These are phyloP conservation scores for Tholera decimalis DNA, from an alignment of 2,888 invertebrate genomes.

Conservation along the genomic window DNA sequence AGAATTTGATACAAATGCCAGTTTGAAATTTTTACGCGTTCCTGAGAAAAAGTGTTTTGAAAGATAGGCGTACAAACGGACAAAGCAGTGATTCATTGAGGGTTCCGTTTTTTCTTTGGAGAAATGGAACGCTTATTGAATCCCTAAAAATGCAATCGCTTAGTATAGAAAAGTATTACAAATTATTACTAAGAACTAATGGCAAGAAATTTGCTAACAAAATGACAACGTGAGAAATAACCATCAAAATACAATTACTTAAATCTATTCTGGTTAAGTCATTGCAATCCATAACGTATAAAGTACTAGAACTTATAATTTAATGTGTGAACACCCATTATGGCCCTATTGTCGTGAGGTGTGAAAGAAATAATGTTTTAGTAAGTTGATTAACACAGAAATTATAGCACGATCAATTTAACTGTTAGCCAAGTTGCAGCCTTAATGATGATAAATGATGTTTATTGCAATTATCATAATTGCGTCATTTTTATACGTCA, in stretches of 20 bases:
- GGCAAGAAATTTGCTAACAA: background rate
- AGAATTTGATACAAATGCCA: too few relatives aligned
- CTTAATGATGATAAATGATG: constrained; percentile 23
- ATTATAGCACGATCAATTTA: constrained; percentile 42
- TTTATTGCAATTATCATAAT: constrained; percentile 30
- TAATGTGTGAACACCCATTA: constrained; percentile 50
- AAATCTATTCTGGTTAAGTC: background rate
- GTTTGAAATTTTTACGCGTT: too few relatives aligned
- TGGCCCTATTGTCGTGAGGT: constrained; percentile 30
- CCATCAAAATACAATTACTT: constrained; percentile 6
- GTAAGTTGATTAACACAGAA: constrained; percentile 20
- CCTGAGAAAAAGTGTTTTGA: too few relatives aligned
- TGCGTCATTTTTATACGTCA: constrained; percentile 28
- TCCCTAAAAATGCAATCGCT: too few relatives aligned
- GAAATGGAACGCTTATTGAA: too few relatives aligned
- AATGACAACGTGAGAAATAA: constrained; percentile 12
- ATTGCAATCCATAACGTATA: constrained; percentile 16
- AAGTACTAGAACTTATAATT: constrained; percentile 40
- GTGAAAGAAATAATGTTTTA: constrained; percentile 19
- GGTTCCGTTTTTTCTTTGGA: too few relatives aligned
- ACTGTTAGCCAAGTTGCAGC: background rate
- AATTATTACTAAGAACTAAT: background rate
- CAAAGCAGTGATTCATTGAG: too few relatives aligned
- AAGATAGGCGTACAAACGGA: too few relatives aligned
- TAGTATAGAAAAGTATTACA: background rate